A percentile compares a stretch with the other conserved stretches of the same genome.
Evolutionary conservation across 2,888 invertebrate species (phyloP).

Genomic region (Phortica magna): DNA sequence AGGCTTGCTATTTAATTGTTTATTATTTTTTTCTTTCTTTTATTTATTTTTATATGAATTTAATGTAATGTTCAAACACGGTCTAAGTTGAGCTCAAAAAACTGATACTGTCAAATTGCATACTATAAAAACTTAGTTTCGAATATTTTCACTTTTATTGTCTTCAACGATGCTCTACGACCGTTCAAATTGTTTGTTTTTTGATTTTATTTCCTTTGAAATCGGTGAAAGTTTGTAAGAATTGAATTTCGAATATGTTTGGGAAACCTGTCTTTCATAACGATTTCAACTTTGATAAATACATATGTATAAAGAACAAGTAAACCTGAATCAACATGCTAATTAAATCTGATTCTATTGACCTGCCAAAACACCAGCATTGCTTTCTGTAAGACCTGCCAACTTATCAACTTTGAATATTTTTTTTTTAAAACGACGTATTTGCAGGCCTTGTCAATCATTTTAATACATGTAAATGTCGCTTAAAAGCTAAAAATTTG

Average conservation of each 20-base stretch:
- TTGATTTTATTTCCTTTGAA: background rate
- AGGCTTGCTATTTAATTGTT: background rate
- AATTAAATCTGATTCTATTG: background rate
- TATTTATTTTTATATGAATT: background rate
- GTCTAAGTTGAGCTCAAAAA: background rate
- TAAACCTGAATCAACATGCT: background rate
- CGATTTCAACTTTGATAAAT: background rate
- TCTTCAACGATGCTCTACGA: constrained; percentile 61
- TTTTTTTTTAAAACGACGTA: no score
- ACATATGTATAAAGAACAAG: background rate
- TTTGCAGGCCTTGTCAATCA: background rate
- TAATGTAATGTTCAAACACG: background rate
- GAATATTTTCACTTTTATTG: constrained; percentile 57
- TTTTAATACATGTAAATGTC: constrained; percentile 41
- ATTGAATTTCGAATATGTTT: background rate
- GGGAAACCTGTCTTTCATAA: background rate
- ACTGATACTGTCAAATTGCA: constrained; percentile 41
- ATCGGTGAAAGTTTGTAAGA: background rate
- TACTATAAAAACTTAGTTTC: constrained; percentile 37
- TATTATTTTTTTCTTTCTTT: background rate
- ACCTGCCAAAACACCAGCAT: background rate
- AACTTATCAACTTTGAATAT: background rate
- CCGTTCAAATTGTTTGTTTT: background rate
- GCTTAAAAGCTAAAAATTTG: constrained; percentile 57
- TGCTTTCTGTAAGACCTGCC: background rate